Conservation (phyloP, 1,140 invertebrate species). For the Nymphalis io region DNA sequence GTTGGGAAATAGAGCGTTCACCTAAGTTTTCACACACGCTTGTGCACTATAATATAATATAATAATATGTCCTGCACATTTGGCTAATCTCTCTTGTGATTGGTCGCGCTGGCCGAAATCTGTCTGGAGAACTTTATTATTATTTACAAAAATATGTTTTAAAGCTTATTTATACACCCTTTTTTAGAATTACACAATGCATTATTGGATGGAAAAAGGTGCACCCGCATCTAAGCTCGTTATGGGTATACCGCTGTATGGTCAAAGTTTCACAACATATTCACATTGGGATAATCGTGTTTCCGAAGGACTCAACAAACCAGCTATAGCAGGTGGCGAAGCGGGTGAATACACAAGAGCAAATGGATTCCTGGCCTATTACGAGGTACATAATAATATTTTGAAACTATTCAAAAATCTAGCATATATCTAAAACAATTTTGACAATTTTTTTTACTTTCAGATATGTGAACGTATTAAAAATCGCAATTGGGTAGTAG, state of each 20-base stretch:
- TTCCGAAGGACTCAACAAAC: conserved; percentile 84
- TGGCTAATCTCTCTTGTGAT: too few relatives aligned
- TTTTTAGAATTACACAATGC: conserved; percentile 75
- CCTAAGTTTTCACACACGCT: too few relatives aligned
- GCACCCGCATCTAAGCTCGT: conserved; percentile 89
- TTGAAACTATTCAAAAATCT: too few relatives aligned
- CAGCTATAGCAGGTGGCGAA: conserved; percentile 87
- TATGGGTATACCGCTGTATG: conserved; percentile 95
- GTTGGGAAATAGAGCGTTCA: too few relatives aligned
- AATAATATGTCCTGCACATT: too few relatives aligned
- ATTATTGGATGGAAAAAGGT: conserved; percentile 93
- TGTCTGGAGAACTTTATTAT: too few relatives aligned
- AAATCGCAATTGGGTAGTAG: conserved; percentile 88
- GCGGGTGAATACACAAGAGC: conserved; percentile 91
- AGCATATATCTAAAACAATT: background rate
- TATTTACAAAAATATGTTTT: too few relatives aligned
- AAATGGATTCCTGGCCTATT: conserved; percentile 93
- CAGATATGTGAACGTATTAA: conserved; percentile 91
- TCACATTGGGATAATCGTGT: conserved; percentile 47
- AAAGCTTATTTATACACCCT: background rate
- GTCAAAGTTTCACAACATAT: conserved; percentile 88
- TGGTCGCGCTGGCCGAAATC: too few relatives aligned
- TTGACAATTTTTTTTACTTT: conserved; percentile 29
- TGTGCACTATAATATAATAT: too few relatives aligned
- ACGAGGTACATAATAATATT: conserved; percentile 83